A percentile compares a stretch with the other conserved stretches of the same genome.
Evolutionary conservation across 2,113 vertebrate genomes (phyloP).

Genomic region (Sapajus apella): DNA sequence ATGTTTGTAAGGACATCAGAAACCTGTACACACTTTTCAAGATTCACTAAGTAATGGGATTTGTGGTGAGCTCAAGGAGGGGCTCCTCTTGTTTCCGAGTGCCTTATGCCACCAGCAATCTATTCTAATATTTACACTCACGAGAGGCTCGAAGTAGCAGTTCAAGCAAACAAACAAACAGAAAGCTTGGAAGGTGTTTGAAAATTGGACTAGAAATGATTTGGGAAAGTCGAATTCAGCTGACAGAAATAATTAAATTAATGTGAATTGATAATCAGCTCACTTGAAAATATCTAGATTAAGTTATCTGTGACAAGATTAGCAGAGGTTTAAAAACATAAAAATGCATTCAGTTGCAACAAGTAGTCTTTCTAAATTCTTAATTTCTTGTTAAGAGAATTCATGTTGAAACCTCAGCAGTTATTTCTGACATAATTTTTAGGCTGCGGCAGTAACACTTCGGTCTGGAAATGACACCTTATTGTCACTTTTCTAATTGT

Average conservation of each 20-base stretch:
- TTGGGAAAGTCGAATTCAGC: constrained; percentile 48
- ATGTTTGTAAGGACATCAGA: not conserved
- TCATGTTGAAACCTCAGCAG: not conserved
- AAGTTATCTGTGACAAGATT: constrained; percentile 13
- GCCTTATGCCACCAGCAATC: not conserved
- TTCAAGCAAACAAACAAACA: not conserved
- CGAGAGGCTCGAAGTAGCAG: constrained; percentile 19
- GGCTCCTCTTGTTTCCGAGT: constrained; percentile 24
- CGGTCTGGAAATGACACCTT: not conserved
- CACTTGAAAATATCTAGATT: constrained; percentile 52
- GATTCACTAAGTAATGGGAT: not conserved
- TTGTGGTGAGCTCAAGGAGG: not conserved
- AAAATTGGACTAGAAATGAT: constrained; percentile 43
- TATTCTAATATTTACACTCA: constrained; percentile 33
- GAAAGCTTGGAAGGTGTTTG: constrained; percentile 10
- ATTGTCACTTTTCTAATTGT: not conserved
- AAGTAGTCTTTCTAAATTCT: not conserved
- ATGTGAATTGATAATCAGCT: not conserved
- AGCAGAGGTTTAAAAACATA: constrained; percentile 32
- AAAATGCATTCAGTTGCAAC: not conserved
- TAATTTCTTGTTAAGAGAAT: not conserved
- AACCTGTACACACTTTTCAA: not conserved
- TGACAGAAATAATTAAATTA: constrained; percentile 45
- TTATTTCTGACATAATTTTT: not conserved
- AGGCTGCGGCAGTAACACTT: not conserved